A percentile compares a stretch with the other conserved stretches of the same genome.
Evolutionary conservation across 1,140 invertebrate species (phyloP).

Genomic region (Harpegnathos saltator): DNA sequence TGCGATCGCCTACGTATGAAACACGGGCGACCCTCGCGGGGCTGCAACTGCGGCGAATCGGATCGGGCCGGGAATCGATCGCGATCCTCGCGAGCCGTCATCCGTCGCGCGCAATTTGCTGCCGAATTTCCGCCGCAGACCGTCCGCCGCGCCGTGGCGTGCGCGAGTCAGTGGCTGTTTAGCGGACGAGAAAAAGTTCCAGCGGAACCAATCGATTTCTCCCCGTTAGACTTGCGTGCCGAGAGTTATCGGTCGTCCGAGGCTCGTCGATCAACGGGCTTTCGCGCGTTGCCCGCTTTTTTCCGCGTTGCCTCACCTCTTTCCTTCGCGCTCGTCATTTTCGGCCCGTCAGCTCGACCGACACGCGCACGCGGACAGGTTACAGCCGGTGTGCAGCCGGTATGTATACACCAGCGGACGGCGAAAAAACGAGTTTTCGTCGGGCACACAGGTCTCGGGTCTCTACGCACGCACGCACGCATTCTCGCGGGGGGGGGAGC

Average conservation of each 20-base stretch:
- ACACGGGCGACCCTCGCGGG: too few relatives aligned
- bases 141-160: neutral
- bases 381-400: neutral
- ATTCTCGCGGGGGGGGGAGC: too few relatives aligned
- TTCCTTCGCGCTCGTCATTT: slow-evolving; percentile 67
- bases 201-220: slow-evolving; percentile 28
- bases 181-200: slow-evolving; percentile 40
- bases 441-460: slow-evolving; percentile 3
- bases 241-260: slow-evolving; percentile 29
- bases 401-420: neutral
- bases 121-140: neutral
- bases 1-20: neutral
- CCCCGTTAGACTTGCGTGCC: slow-evolving; percentile 30
- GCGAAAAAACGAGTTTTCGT: slow-evolving; percentile 52
- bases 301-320: slow-evolving; percentile 55
- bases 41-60: too few relatives aligned
- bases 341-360: slow-evolving; percentile 55
- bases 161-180: slow-evolving; percentile 33
- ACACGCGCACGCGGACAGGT: slow-evolving; percentile 43
- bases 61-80: too few relatives aligned
- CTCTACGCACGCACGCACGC: neutral
- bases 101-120: slow-evolving; percentile 27
- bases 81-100: neutral
- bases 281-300: slow-evolving; percentile 26
- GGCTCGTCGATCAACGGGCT: slow-evolving; percentile 42